These are phyloP conservation scores for Microtus richardsoni DNA, from an alignment of 2,113 vertebrate species.

Conservation along the genomic window DNA sequence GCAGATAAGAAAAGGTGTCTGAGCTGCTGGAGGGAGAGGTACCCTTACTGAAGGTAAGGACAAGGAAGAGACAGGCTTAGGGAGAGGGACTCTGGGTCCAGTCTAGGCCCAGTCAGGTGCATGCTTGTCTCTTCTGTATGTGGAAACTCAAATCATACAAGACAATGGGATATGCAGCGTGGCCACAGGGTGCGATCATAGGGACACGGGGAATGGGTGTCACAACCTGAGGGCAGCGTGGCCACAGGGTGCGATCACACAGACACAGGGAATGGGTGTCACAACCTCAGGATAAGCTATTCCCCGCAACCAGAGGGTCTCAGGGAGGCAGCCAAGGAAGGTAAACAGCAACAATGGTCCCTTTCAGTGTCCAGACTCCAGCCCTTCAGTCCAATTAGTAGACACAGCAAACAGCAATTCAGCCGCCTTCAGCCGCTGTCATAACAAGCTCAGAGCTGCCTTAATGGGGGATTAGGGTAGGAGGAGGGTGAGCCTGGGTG, in stretches of 20 bases:
- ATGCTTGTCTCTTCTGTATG: not conserved
- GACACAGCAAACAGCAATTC: slow-evolving; percentile 84
- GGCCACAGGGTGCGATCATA: too few relatives aligned
- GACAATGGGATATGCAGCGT: not conserved
- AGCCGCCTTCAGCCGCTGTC: slow-evolving; percentile 87
- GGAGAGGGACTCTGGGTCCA: not conserved
- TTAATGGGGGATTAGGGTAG: slow-evolving; percentile 87
- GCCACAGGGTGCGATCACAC: not conserved
- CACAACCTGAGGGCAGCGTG: not conserved
- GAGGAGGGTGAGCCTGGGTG: slow-evolving; percentile 78
- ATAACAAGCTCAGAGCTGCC: slow-evolving; percentile 89
- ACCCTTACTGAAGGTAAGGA: not conserved
- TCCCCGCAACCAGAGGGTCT: slow-evolving; percentile 72
- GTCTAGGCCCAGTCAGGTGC: not conserved
- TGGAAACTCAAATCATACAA: not conserved
- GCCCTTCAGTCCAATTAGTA: slow-evolving; percentile 91
- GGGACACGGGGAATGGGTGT: too few relatives aligned
- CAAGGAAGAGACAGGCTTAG: not conserved
- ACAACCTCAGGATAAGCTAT: slow-evolving; percentile 38
- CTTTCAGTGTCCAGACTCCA: slow-evolving; percentile 89
- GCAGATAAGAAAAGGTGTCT: not conserved
- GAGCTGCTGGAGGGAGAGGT: not conserved
- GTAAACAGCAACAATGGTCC: slow-evolving; percentile 86
- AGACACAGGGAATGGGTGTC: slow-evolving; percentile 59
- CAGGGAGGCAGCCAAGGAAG: slow-evolving; percentile 73